Evolutionary conservation across 2,797 vertebrate genomes (phyloP).

Genomic region (Triplophysa bombifrons): DNA sequence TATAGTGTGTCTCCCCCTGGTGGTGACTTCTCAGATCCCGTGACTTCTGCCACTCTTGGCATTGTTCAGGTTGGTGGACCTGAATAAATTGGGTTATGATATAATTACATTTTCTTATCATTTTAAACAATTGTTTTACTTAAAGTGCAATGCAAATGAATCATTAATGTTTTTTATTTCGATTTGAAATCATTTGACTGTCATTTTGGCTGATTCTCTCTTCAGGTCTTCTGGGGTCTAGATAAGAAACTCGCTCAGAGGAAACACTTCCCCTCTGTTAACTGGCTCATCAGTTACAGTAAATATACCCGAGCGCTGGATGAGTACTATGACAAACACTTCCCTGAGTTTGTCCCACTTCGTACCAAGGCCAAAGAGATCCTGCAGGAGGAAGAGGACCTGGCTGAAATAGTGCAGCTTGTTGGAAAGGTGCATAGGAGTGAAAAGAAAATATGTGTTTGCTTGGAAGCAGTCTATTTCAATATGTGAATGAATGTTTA

Average conservation of each 20-base stretch:
- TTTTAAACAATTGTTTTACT: neutral
- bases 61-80: slow-evolving; percentile 89
- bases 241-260: slow-evolving; percentile 98
- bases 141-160: no score
- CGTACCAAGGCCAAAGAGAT: slow-evolving; percentile 98
- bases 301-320: slow-evolving; percentile 95
- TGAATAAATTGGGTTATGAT: neutral
- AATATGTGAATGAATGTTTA: neutral
- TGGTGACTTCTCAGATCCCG: slow-evolving; percentile 98
- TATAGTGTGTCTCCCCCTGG: slow-evolving; percentile 95
- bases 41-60: slow-evolving; percentile 96
- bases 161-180: neutral
- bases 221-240: slow-evolving; percentile 95
- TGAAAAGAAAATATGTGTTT: neutral
- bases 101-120: neutral
- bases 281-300: slow-evolving; percentile 99
- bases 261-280: slow-evolving; percentile 97
- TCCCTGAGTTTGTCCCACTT: slow-evolving; percentile 94
- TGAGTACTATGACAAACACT: slow-evolving; percentile 97
- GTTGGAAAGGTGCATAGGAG: slow-evolving; percentile 88
- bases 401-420: slow-evolving; percentile 98
- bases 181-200: no score
- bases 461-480: neutral
- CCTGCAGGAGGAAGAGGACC: slow-evolving; percentile 96
- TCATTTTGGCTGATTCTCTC: neutral